Base-by-base conservation (phyloP, 1,140 invertebrate species). In the Aethina tumida region DNA sequence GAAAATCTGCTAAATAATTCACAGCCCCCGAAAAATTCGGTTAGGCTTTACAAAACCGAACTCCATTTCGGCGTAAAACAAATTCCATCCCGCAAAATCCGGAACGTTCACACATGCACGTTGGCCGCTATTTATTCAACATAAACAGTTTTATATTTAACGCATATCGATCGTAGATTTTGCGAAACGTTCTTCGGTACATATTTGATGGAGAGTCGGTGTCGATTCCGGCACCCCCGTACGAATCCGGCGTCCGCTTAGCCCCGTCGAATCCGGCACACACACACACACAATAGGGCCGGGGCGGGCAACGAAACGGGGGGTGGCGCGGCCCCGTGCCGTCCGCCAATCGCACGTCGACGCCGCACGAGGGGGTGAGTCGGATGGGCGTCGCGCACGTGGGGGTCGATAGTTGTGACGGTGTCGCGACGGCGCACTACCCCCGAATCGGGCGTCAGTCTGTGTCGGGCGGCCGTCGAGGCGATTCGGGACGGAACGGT, bases 351-450 rank as follows among this genome's bases (percentile, higher is more conserved):
- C 35, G 30, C 16, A 24, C 14, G 5, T 14, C 41, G 34, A 44
- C 42, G 29, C 34, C 47, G 45, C 47, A 48, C 46, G 41, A 47
- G 47, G 41, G 39, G 43, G 40, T 52, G 41, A 49, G 44, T 46
- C 47, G 42, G 34, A 42, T 33, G 43, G 56, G 47, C 49, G 54
- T 39, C 53, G 52, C 41, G 50, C 10, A 27, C 47, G 45, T 60
- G 62, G 67, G n/a, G 65, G 67, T 51, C 62, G 63, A 67, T 64
- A 65, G 62, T 58, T 55, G 21, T 16, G n/a, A 19, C 28, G 29
- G 25, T 58, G 57, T 58, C 32, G 55, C 49, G 49, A 46, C 52
- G 53, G 55, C 55, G 55, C 55, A 53, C 42, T 54, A 42, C 44
- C n/a, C n/a, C 32, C 18, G 30, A 36, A 24, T 33, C 17, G 24